phyloP scores from a whole-genome alignment of 2,888 invertebrate species.

The Congeria kusceri region DNA sequence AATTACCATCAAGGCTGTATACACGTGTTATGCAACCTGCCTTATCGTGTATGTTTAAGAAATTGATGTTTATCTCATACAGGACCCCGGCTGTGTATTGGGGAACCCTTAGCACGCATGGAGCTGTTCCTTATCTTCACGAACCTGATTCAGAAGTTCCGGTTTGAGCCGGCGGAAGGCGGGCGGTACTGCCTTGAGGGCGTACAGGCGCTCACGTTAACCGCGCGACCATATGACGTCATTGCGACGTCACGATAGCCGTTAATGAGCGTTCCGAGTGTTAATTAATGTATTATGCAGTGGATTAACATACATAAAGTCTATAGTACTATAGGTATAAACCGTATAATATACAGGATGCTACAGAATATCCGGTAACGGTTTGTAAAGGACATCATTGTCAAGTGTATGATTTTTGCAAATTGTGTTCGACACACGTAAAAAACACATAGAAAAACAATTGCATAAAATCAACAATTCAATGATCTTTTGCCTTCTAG shows the following conservation, averaged over 20 bases:
- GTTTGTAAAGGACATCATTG: too few relatives aligned
- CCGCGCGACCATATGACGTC: slow-evolving; percentile 62
- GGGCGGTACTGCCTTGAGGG: slow-evolving; percentile 55
- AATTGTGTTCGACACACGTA: too few relatives aligned
- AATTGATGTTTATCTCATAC: slow-evolving; percentile 9
- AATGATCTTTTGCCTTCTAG: too few relatives aligned
- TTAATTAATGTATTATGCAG: too few relatives aligned
- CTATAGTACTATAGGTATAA: too few relatives aligned
- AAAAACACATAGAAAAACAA: too few relatives aligned
- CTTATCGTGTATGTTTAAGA: background rate
- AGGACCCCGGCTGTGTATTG: slow-evolving; percentile 71
- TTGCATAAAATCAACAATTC: too few relatives aligned
- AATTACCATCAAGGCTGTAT: background rate
- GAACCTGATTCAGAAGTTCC: slow-evolving; percentile 66
- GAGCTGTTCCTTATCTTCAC: slow-evolving; percentile 72
- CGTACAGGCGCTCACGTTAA: slow-evolving; percentile 68
- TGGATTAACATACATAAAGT: too few relatives aligned
- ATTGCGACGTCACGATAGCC: slow-evolving; percentile 47
- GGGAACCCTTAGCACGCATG: slow-evolving; percentile 72
- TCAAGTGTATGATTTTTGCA: too few relatives aligned
- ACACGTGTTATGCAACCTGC: background rate
- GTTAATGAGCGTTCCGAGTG: too few relatives aligned
- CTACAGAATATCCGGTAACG: too few relatives aligned
- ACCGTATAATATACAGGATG: too few relatives aligned
- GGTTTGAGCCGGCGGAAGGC: slow-evolving; percentile 41